phyloP scores from a whole-genome alignment of 2,888 invertebrate genomes.

The Mythimna impura region DNA sequence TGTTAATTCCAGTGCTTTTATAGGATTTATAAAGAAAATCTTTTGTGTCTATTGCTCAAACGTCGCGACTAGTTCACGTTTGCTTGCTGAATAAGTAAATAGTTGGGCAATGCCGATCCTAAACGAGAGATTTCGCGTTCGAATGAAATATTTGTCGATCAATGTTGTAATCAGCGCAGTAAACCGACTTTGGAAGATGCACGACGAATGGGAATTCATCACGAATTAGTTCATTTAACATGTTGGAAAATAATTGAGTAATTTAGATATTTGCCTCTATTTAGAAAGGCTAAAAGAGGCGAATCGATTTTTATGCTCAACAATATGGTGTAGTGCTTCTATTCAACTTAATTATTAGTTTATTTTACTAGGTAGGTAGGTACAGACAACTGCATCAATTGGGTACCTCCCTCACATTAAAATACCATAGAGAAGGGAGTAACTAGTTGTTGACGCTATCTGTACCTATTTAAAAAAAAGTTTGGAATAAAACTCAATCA shows the following conservation, averaged over 20 bases:
- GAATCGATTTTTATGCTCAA: background rate
- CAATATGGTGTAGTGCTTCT: background rate
- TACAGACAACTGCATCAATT: no score
- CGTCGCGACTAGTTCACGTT: slow-evolving; percentile 56
- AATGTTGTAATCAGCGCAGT: slow-evolving; percentile 62
- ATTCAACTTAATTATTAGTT: no score
- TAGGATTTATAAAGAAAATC: slow-evolving; percentile 47
- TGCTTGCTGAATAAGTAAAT: slow-evolving; percentile 75
- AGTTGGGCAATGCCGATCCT: slow-evolving; percentile 67
- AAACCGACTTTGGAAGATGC: slow-evolving; percentile 51
- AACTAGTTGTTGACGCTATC: no score
- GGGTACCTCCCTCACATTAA: no score
- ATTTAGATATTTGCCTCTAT: background rate
- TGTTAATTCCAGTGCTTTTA: slow-evolving; percentile 22
- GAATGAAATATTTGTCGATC: slow-evolving; percentile 73
- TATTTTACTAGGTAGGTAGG: no score
- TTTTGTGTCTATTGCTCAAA: slow-evolving; percentile 53
- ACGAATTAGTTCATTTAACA: slow-evolving; percentile 38
- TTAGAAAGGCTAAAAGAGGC: background rate
- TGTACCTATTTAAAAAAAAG: no score
- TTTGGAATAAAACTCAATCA: no score
- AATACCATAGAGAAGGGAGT: no score
- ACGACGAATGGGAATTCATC: slow-evolving; percentile 50
- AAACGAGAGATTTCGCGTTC: slow-evolving; percentile 68
- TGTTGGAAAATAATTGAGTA: slow-evolving; percentile 18